Evolutionary conservation across 1,140 invertebrate genomes (phyloP).

Genomic region (Reticulitermes speratus): DNA sequence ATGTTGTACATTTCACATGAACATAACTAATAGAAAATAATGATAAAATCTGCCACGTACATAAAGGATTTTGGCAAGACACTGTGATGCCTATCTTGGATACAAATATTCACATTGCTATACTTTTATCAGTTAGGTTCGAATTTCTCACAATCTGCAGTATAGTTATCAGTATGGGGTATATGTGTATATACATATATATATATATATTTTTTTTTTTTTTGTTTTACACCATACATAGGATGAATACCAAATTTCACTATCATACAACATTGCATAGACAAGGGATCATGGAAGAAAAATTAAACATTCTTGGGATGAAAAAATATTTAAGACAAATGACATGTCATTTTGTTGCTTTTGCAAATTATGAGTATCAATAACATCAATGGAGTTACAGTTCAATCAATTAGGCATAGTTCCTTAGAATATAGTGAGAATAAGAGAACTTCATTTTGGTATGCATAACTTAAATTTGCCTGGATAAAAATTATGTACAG

Average conservation of each 20-base stretch:
- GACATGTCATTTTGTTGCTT: not conserved
- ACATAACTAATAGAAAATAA: not conserved
- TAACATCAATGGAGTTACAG: slow-evolving; percentile 24
- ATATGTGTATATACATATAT: too few relatives aligned
- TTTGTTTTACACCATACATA: slow-evolving; percentile 10
- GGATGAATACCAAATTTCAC: slow-evolving; percentile 7
- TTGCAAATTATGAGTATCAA: not conserved
- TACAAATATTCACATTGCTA: not conserved
- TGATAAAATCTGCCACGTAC: not conserved
- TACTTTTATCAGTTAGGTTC: slow-evolving; percentile 7
- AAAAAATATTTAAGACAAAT: not conserved
- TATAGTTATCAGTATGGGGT: not conserved
- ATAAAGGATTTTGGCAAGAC: slow-evolving; percentile 22
- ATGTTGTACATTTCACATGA: slow-evolving; percentile 30
- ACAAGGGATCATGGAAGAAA: slow-evolving; percentile 24
- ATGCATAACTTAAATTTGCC: not conserved
- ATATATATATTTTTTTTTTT: too few relatives aligned
- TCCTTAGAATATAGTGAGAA: not conserved
- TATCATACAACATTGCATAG: slow-evolving; percentile 27
- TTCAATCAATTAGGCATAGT: not conserved
- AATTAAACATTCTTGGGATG: not conserved
- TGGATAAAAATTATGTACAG: not conserved
- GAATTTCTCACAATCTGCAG: not conserved
- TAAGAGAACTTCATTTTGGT: not conserved
- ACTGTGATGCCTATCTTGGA: not conserved